phyloP scores from a whole-genome alignment of 1,140 invertebrate species.

The Nilaparvata lugens region DNA sequence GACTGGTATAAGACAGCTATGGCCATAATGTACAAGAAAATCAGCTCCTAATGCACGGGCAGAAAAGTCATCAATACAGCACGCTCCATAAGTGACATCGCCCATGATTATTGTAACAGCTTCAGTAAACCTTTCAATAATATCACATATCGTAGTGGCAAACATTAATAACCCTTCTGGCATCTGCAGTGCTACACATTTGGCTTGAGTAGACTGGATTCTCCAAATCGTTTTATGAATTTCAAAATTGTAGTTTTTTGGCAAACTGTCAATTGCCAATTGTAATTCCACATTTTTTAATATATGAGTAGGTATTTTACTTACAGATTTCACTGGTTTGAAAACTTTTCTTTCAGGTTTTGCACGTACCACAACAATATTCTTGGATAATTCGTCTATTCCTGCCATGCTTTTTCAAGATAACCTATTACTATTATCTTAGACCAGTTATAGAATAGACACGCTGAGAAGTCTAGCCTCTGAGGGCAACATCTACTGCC shows the following conservation, averaged over 20 bases:
- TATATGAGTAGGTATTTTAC: conserved; percentile 75
- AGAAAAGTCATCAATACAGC: conserved; percentile 97
- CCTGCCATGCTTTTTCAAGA: no score
- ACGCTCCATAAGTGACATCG: conserved; percentile 98
- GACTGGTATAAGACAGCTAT: conserved; percentile 94
- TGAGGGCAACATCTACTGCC: no score
- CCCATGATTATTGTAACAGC: conserved; percentile 97
- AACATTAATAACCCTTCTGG: conserved; percentile 92
- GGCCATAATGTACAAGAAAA: conserved; percentile 94
- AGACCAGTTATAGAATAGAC: no score
- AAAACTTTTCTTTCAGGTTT: conserved; percentile 68
- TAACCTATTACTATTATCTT: no score
- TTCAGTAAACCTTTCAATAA: conserved; percentile 82
- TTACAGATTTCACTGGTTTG: conserved; percentile 57
- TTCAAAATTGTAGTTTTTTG: conserved; percentile 98
- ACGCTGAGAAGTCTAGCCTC: no score
- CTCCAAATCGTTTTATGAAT: conserved; percentile 97
- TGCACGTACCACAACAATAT: conserved; percentile 58
- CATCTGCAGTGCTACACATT: conserved; percentile 90
- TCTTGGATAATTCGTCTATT: no score
- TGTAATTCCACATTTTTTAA: conserved; percentile 68
- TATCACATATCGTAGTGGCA: conserved; percentile 87
- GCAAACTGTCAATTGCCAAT: conserved; percentile 62
- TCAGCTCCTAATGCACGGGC: conserved; percentile 85
- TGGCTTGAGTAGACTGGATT: conserved; percentile 69